Evolutionary conservation across 2,797 vertebrate genomes (phyloP).

Genomic region (Sebastes oblongus): DNA sequence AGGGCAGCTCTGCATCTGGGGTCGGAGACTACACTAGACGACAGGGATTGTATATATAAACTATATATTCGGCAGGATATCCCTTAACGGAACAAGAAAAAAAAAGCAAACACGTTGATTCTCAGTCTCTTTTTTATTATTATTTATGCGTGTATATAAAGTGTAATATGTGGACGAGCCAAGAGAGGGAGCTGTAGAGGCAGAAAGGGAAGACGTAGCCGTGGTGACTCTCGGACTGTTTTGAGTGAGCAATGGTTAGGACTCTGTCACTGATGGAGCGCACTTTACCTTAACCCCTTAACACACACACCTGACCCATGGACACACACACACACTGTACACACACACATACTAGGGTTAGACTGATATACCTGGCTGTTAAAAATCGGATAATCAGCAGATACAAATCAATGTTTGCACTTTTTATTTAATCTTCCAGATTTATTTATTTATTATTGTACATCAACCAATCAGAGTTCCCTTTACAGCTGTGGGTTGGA

Average conservation of each 20-base stretch:
- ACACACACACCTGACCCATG: conserved; percentile 4
- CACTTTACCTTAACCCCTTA: conserved; percentile 78
- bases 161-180: conserved; percentile 68
- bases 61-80: conserved; percentile 75
- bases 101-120: conserved; percentile 63
- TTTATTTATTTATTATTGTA: not conserved
- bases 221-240: conserved; percentile 76
- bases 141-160: conserved; percentile 78
- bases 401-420: conserved; percentile 3
- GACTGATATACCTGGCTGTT: conserved; percentile 1
- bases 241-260: conserved; percentile 61
- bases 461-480: not conserved
- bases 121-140: conserved; percentile 65
- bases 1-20: conserved; percentile 39
- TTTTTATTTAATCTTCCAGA: conserved; percentile 12
- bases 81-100: conserved; percentile 55
- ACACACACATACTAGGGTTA: not conserved
- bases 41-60: conserved; percentile 78
- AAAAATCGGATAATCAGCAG: not conserved
- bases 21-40: conserved; percentile 44
- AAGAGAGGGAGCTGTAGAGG: conserved; percentile 68
- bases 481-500: not conserved
- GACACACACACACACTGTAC: conserved; percentile 1
- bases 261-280: conserved; percentile 73
- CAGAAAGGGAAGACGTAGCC: conserved; percentile 67